A percentile compares a stretch with the other conserved stretches of the same genome.
phyloP scores from a whole-genome alignment of 37 sponge, comb jelly and placozoan species.

The Agelas oroides region DNA sequence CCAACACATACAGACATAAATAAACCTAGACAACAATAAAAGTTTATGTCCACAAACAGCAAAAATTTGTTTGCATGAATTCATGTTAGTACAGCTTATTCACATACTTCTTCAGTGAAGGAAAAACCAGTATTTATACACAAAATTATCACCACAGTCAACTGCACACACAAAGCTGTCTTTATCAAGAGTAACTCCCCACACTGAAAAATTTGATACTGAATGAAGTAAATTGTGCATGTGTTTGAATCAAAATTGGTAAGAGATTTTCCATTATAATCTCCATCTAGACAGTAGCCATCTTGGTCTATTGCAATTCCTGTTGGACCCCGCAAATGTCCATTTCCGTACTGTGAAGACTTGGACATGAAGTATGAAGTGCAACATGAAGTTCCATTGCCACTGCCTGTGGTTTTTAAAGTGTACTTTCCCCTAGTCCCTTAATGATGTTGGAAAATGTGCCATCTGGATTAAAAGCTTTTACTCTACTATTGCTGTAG shows the following conservation, averaged over 20 bases:
- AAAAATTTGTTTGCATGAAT: too few species aligned
- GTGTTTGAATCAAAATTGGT: neutral
- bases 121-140: slow-evolving; percentile 8
- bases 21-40: too few species aligned
- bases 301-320: slow-evolving; percentile 38
- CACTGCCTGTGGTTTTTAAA: slow-evolving; percentile 29
- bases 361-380: neutral
- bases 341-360: slow-evolving; percentile 39
- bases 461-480: slow-evolving; percentile 42
- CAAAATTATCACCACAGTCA: neutral
- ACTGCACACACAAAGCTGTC: slow-evolving; percentile 20
- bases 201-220: neutral
- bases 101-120: too few species aligned
- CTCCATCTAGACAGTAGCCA: slow-evolving; percentile 9
- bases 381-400: slow-evolving; percentile 45
- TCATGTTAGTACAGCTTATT: too few species aligned
- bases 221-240: neutral
- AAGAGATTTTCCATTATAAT: neutral
- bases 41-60: too few species aligned
- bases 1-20: too few species aligned
- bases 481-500: slow-evolving; percentile 27
- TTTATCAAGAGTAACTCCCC: slow-evolving; percentile 16
- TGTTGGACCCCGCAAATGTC: slow-evolving; percentile 9
- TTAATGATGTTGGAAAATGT: slow-evolving; percentile 10
- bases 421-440: neutral